Base-by-base conservation (phyloP, 2,113 vertebrate genomes). In the Vimba vimba region DNA sequence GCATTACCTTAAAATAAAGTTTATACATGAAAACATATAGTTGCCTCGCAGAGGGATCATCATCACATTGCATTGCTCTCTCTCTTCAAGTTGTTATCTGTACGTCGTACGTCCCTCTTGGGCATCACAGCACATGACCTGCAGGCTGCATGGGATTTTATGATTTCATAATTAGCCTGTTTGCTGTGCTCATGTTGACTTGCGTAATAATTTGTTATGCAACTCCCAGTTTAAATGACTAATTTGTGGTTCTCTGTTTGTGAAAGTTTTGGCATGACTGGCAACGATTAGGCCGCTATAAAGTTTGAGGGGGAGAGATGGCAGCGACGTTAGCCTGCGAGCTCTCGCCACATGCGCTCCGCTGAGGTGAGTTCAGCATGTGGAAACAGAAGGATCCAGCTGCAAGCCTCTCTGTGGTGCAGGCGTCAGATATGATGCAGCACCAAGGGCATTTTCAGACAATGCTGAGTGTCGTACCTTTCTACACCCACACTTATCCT, bases 371-470 rank as follows among this genome's bases (percentile, higher is more conserved):
- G 88, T 85, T 88, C 66, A 86, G 62, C 60, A 64, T 85, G 74
- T 47, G 30, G 79, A 79, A 87, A 87, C 79, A 39, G 78, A 82
- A 83, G 82, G 52, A 79, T 74, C 50, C 27, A 82, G 59, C 82
- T 57, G 64, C 73, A 10, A 73, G 71, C 84, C n/a, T 39, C 47
- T 57, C 25, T 85, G 73, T 60, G 43, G 59, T 68, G 45, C 69
- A 47, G 82, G 55, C 83, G 75, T 59, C 84, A 76, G 77, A 73
- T 80, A 76, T 43, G 66, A 87, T 87, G 59, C 83, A 81, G 69
- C 47, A 36, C 79, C 81, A 73, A 83, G 68, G 81, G 68, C 81
- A 88, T 85, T 78, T 85, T 80, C 50, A 85, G 69, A 79, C 83
- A 68, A 74, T 33, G 86, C 79, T 69, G 79, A 68, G 79, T 69